phyloP scores from a whole-genome alignment of 1,140 invertebrate genomes.

The Calosoma granatense region DNA sequence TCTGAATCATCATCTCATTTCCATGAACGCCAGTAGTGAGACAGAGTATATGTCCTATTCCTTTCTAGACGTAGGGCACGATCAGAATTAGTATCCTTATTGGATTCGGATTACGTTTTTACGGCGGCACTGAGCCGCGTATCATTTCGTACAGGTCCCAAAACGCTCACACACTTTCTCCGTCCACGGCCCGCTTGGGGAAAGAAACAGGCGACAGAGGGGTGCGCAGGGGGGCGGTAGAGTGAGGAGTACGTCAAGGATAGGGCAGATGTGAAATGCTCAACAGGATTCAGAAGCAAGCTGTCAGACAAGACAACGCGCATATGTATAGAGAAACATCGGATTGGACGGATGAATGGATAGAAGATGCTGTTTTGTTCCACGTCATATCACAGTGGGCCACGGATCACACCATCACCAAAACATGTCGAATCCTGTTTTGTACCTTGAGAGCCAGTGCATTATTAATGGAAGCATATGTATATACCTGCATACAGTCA shows the following conservation, averaged over 20 bases:
- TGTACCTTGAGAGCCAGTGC: neutral
- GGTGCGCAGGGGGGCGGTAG: neutral
- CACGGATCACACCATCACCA: too few species aligned
- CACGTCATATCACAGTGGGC: neutral
- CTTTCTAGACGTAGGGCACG: neutral
- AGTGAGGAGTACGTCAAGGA: neutral
- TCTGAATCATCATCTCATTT: too few species aligned
- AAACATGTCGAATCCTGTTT: neutral
- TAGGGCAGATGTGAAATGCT: too few species aligned
- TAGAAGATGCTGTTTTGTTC: neutral
- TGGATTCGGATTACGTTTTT: slow-evolving; percentile 9
- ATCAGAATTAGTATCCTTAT: slow-evolving; percentile 1
- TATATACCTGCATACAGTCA: neutral
- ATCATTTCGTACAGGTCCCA: neutral
- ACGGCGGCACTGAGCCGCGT: neutral
- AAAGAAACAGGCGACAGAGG: too few species aligned
- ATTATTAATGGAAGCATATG: neutral
- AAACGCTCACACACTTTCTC: slow-evolving; percentile 1
- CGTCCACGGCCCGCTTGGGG: too few species aligned
- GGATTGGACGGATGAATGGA: too few species aligned
- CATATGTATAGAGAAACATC: too few species aligned
- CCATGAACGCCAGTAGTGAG: too few species aligned
- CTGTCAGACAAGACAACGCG: too few species aligned
- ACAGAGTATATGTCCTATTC: too few species aligned
- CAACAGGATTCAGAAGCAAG: neutral